Conservation (phyloP, 2,797 vertebrate genomes). For the Euthynnus affinis region DNA sequence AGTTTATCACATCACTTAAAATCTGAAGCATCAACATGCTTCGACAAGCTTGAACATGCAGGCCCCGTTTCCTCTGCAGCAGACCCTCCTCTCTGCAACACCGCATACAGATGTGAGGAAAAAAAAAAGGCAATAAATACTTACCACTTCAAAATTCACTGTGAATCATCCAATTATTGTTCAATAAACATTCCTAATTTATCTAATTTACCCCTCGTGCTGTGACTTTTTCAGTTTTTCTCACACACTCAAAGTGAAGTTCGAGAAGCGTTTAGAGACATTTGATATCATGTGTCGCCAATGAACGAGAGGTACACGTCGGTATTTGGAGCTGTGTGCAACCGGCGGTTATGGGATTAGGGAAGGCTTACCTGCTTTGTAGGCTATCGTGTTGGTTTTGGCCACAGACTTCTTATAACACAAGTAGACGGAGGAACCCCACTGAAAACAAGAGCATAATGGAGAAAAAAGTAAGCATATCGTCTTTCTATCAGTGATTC, state of each 20-base stretch:
- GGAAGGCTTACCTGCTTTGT: conserved; percentile 91
- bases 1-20: conserved; percentile 27
- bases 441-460: conserved; percentile 81
- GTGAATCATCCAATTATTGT: too few relatives aligned
- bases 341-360: conserved; percentile 29
- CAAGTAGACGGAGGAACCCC: conserved; percentile 96
- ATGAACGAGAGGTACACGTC: conserved; percentile 32
- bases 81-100: conserved; percentile 9
- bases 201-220: not conserved
- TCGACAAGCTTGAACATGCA: conserved; percentile 47
- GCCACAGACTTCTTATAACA: conserved; percentile 99
- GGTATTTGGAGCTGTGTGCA: conserved; percentile 16
- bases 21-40: conserved; percentile 40
- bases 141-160: not conserved
- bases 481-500: not conserved
- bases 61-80: conserved; percentile 8
- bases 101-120: conserved; percentile 12
- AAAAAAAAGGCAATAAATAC: conserved; percentile 4
- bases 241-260: conserved; percentile 10
- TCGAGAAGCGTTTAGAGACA: too few relatives aligned
- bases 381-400: conserved; percentile 96
- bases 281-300: conserved; percentile 2
- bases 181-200: not conserved
- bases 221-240: conserved; percentile 9
- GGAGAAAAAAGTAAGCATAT: conserved; percentile 2